Percentiles rank a stretch among this genome's conserved stretches.
These are phyloP conservation scores for Elgaria multicarinata DNA, from an alignment of 2,113 vertebrate species.

Conservation along the genomic window DNA sequence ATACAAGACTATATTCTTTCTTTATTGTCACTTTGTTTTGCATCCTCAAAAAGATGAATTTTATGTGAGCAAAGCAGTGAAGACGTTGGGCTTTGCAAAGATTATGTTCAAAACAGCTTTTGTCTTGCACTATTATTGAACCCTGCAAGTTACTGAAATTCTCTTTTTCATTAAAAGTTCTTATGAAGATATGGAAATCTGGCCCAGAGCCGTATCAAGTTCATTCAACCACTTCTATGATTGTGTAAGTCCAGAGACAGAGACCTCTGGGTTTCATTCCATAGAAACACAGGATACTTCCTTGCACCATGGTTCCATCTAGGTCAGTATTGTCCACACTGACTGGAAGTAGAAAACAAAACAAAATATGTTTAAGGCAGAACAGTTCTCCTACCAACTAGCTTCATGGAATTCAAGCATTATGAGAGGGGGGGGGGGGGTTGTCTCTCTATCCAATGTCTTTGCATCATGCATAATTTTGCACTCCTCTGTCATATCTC, in stretches of 20 bases:
- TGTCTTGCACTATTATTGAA: background rate
- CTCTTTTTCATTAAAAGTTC: background rate
- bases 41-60: background rate
- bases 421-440: too few species aligned
- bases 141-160: background rate
- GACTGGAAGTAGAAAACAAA: too few species aligned
- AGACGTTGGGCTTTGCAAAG: background rate
- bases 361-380: too few species aligned
- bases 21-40: constrained; percentile 18
- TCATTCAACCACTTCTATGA: background rate
- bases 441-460: too few species aligned
- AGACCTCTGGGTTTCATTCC: background rate
- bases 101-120: background rate
- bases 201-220: background rate
- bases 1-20: background rate
- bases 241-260: background rate
- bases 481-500: too few species aligned
- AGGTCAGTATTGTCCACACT: too few species aligned
- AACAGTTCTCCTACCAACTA: too few species aligned
- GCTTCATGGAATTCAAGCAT: too few species aligned
- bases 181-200: background rate
- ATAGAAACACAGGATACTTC: background rate
- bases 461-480: too few species aligned
- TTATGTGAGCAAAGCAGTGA: background rate
- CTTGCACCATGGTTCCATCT: background rate